Conservation (phyloP, 2,888 invertebrate species). For the Pandemis cinnamomeana region DNA sequence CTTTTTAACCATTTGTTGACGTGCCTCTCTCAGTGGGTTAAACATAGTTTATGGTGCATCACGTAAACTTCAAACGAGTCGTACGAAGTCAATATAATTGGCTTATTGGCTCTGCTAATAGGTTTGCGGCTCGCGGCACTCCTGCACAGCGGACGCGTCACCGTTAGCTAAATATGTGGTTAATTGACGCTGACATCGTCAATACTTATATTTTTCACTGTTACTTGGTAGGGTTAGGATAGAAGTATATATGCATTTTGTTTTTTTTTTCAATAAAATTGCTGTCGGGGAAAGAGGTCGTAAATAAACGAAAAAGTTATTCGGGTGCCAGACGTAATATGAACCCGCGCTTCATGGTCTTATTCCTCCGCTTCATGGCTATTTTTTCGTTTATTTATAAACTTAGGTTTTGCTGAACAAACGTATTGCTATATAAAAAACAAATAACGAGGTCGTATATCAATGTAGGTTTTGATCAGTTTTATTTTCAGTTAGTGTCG, state of each 20-base stretch:
- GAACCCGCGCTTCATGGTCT: too few relatives aligned
- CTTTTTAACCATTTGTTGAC: slow-evolving; percentile 10
- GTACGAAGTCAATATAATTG: slow-evolving; percentile 19
- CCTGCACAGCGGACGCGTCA: slow-evolving; percentile 45
- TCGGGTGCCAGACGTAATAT: too few relatives aligned
- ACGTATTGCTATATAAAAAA: too few relatives aligned
- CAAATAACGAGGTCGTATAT: too few relatives aligned
- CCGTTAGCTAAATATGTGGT: slow-evolving; percentile 57
- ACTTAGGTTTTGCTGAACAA: too few relatives aligned
- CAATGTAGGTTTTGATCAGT: too few relatives aligned
- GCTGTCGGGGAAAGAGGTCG: too few relatives aligned
- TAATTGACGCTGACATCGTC: slow-evolving; percentile 51
- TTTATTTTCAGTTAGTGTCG: too few relatives aligned
- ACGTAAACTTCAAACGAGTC: slow-evolving; percentile 25
- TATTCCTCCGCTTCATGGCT: too few relatives aligned
- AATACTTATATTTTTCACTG: slow-evolving; percentile 57
- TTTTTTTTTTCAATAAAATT: neutral
- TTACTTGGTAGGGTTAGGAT: slow-evolving; percentile 47
- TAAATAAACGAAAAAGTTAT: too few relatives aligned
- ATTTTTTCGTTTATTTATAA: too few relatives aligned
- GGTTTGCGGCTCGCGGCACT: slow-evolving; percentile 6
- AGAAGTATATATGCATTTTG: neutral
- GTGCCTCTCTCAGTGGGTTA: slow-evolving; percentile 17
- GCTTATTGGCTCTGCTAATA: slow-evolving; percentile 35
- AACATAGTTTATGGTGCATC: slow-evolving; percentile 22